Base-by-base conservation (phyloP, 2,797 vertebrate genomes). In the Trachurus trachurus region DNA sequence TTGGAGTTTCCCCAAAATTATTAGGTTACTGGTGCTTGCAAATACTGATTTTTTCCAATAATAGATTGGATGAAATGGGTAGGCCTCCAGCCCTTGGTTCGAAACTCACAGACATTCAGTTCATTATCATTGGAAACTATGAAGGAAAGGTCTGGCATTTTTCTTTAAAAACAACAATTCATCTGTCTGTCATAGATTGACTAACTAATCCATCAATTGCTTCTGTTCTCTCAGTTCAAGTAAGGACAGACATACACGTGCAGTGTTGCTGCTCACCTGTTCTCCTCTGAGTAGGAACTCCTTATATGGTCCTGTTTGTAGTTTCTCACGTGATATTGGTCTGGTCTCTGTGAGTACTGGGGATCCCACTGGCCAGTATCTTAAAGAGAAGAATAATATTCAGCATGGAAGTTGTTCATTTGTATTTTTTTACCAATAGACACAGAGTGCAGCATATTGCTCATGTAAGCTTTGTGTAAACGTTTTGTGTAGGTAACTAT, bases 351-450 rank as follows among this genome's bases (percentile, higher is more conserved):
- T 6, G 76, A 49, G 7, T 92, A 90, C 11, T 90, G 90, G 7
- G 70, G 58, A 42, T 49, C 67, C 92, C 90, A 91, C 68, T 84
- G 90, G 8, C 58, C 82, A 16, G 76, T 75, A 78, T 92, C 94
- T 94, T 68, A 17, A 80, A 76, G 29, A 58, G 9, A 29, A 54
- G 13, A 54, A 16, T 10, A 52, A 71, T 44, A 70, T 1, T 70
- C 9, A 39, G 2, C 6, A 16, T 3, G 6, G 6, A 7, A 37
- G 7, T 7, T 8, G 8, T 16, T 15, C 5, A 42, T 13, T 42
- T n/a, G 6, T 19, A 54, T 45, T 47, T 19, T 19, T n/a, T 34
- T 0, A 49, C 15, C 10, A 10, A 34, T 37, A 37, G 19, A 34
- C 3, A 54, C 0, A 49, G 3, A 26, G 26, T 0, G 3, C 4